Evolutionary conservation across 2,113 vertebrate genomes (phyloP).

Genomic region (Cebidichthys violaceus): DNA sequence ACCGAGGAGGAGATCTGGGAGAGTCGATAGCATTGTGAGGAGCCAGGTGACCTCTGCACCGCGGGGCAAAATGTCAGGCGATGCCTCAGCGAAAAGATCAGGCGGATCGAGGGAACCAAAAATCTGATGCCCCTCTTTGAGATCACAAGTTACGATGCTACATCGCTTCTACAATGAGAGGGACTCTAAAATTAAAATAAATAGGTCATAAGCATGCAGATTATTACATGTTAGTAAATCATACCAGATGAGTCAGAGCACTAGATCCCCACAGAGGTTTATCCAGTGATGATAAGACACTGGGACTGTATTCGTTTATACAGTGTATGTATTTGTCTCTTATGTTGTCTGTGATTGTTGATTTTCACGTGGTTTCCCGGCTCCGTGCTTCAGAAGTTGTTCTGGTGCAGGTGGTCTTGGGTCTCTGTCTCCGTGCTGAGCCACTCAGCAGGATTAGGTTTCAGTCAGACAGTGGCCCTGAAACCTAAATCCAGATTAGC

Average conservation of each 20-base stretch:
- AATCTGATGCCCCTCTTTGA: neutral
- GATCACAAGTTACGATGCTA: neutral
- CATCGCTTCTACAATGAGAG: neutral
- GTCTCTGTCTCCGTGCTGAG: slow-evolving; percentile 54
- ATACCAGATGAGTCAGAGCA: neutral
- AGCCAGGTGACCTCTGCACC: slow-evolving; percentile 13
- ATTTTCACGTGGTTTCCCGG: neutral
- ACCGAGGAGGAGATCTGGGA: neutral
- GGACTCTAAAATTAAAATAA: slow-evolving; percentile 13
- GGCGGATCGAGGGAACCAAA: neutral
- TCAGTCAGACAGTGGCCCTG: slow-evolving; percentile 60
- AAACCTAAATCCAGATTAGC: slow-evolving; percentile 79
- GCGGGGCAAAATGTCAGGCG: slow-evolving; percentile 25
- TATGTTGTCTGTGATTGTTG: neutral
- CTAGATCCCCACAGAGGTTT: neutral
- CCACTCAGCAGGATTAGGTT: slow-evolving; percentile 71
- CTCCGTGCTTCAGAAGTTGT: neutral
- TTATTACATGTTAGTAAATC: neutral
- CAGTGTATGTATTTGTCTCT: no score
- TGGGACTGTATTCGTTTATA: no score
- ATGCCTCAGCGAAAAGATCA: slow-evolving; percentile 32
- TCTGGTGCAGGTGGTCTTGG: slow-evolving; percentile 7
- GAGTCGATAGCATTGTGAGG: neutral
- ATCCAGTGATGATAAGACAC: neutral
- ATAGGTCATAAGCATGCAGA: neutral